Evolutionary conservation across 2,113 vertebrate genomes (phyloP).

Genomic region (Pristiophorus japonicus): DNA sequence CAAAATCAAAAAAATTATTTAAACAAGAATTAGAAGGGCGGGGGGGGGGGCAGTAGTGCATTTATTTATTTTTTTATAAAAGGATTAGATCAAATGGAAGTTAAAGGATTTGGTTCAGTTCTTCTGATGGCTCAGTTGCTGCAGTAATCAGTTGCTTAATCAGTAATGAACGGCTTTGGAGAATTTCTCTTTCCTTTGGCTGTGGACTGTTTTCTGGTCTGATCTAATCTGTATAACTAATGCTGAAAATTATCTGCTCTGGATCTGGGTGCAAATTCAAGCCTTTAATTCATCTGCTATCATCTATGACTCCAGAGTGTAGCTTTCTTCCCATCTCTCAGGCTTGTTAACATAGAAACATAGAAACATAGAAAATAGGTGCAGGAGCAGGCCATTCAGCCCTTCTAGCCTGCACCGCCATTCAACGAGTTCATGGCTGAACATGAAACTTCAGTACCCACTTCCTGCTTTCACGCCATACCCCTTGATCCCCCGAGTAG

Average conservation of each 20-base stretch:
- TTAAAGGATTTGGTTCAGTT: neutral
- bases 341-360: too few species aligned
- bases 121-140: neutral
- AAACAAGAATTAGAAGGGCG: constrained; percentile 43
- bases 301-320: neutral
- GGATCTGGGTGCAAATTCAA: neutral
- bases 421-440: too few species aligned
- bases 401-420: too few species aligned
- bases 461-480: too few species aligned
- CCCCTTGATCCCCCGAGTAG: too few species aligned
- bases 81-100: neutral
- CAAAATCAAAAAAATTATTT: constrained; percentile 43
- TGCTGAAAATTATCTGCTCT: neutral
- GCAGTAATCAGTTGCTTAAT: neutral
- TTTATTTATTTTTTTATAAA: neutral
- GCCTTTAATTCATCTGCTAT: neutral
- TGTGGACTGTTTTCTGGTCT: neutral
- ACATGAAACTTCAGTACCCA: too few species aligned
- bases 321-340: neutral
- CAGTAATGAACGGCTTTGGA: neutral
- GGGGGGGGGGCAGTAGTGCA: constrained; percentile 26
- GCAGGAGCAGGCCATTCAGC: too few species aligned
- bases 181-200: constrained; percentile 15
- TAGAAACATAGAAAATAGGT: too few species aligned
- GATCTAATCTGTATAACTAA: neutral